Base-by-base conservation (phyloP, 2,888 invertebrate genomes). In the Camptogramma bilineatum region DNA sequence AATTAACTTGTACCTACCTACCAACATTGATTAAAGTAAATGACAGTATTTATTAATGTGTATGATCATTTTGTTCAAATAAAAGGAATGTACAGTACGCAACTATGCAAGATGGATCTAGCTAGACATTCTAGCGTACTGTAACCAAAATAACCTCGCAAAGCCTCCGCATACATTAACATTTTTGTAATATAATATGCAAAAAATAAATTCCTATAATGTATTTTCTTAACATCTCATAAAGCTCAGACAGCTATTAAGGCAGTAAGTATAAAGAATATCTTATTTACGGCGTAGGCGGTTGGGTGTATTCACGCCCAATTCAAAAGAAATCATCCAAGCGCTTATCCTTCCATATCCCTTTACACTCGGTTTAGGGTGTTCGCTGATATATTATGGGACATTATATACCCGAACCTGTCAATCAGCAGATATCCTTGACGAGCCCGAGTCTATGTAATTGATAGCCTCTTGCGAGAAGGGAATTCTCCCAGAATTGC, bases 351-450 rank as follows among this genome's bases (percentile, higher is more conserved):
- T 82, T 82, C 77, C 73, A 81, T 82, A 84, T 81, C 82, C 80
- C 78, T 83, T 83, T 81, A 81, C 80, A 77, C 71, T 78, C 69
- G 75, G 75, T 80, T 76, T 80, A 76, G 75, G 79, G 69, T 74
- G 71, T 75, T 70, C 67, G 70, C 76, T 64, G 70, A 70, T 78
- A 76, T 75, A 78, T 80, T 78, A 81, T 73, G 70, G 76, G 76
- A 76, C 74, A 77, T 79, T 78, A 82, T 84, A 39, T 82, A 83
- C 76, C 80, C 79, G 74, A 81, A 78, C 78, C 82, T 84, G 87
- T 88, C 88, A 86, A 87, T 89, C 88, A 88, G 78, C 76, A 74
- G 71, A 81, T 84, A 83, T 79, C 82, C 85, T 81, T 82, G 84
- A 81, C 83, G 80, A 83, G 79, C 75, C 73, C 68, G 64, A 70